Evolutionary conservation across 2,113 vertebrate species (phyloP).

Genomic region (Pyxicephalus adspersus): DNA sequence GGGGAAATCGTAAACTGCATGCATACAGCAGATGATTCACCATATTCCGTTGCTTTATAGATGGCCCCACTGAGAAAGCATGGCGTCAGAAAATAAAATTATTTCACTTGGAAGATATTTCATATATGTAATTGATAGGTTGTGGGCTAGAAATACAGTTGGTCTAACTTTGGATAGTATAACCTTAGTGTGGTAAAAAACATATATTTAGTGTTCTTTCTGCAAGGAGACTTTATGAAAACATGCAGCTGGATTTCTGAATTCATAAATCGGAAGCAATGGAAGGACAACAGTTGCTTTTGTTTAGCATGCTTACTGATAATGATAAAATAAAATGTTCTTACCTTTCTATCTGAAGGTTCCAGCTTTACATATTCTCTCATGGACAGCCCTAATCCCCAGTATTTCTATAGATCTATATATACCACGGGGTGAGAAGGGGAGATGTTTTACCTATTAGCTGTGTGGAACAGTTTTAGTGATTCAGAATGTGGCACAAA

Average conservation of each 20-base stretch:
- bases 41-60: conserved; percentile 11
- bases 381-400: not conserved
- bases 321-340: not conserved
- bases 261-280: too few relatives aligned
- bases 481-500: not conserved
- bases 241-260: too few relatives aligned
- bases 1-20: not conserved
- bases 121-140: too few relatives aligned
- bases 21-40: conserved; percentile 20
- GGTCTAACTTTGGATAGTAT: too few relatives aligned
- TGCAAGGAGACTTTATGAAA: too few relatives aligned
- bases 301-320: not conserved
- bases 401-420: not conserved
- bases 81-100: not conserved
- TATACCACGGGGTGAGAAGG: not conserved
- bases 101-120: not conserved
- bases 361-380: not conserved
- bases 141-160: too few relatives aligned
- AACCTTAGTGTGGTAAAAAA: too few relatives aligned
- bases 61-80: not conserved
- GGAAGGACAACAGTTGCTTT: not conserved
- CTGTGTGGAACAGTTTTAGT: not conserved
- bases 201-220: too few relatives aligned
- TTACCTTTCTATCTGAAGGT: not conserved
- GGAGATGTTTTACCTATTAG: not conserved